Evolutionary conservation across 2,797 vertebrate genomes (phyloP), one percentile per base, ranked within the genome.

Genomic region (Sus cebifrons): DNA sequence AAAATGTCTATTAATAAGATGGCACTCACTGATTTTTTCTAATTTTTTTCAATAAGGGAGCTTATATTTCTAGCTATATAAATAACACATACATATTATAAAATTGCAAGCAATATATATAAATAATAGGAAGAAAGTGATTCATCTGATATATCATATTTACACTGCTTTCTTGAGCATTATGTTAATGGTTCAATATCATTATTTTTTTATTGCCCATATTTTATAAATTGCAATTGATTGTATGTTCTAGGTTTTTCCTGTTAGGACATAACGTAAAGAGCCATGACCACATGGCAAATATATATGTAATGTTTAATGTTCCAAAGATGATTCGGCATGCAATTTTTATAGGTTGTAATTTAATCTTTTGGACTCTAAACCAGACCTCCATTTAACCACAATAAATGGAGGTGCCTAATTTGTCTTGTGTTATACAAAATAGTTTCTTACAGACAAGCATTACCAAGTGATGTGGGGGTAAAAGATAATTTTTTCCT

Each of bases 41-140:
- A 64, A 40, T 17, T 56, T 65, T 90, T 85, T 71, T 60, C 12
- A 89, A 25, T 58, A 86, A 92, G 73, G 87, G 36, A 73, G 9
- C 17, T 86, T 85, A 81, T 83, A 73, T 91, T 87, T 94, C 21
- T 62, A 21, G 36, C 70, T 79, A 75, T n/a, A 54, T 78, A 90
- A 86, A 62, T 14, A 82, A 86, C 36, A 27, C 8, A 10, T 15
- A 88, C 16, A 54, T 5, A 78, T 11, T 17, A 23, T 86, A 85
- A 88, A 82, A 91, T n/a, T 73, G 2, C 3, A 64, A 91, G 79
- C 32, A 65, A 36, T 64, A 10, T 71, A 73, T 60, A 81, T 49
- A 65, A 65, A 95, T 82, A 56, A 32, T 62, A 71, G 60, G 13
- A 65, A 58, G 14, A 58, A 49, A 58, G 54, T 44, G n/a, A 27